Evolutionary conservation across 2,113 vertebrate genomes (phyloP).

Genomic region (Piprites chloris): DNA sequence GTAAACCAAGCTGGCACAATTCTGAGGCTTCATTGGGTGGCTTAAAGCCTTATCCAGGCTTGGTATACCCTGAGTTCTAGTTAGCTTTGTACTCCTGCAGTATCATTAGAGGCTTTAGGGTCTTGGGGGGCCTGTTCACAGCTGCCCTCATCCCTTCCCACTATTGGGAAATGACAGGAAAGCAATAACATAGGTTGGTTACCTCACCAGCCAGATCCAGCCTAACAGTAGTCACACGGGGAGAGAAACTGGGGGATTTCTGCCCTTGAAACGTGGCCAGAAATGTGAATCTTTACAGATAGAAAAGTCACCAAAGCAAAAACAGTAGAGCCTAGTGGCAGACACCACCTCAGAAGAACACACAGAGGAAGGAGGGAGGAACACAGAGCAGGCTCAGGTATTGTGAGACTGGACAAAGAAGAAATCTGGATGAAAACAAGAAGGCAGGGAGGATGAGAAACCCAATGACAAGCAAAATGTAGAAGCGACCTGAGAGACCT

Average conservation of each 20-base stretch:
- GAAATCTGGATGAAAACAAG: background rate
- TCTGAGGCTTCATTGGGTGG: background rate
- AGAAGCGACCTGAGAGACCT: background rate
- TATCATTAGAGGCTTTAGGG: background rate
- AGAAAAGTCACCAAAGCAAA: background rate
- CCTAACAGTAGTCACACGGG: background rate
- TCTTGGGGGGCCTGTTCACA: background rate
- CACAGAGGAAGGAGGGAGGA: background rate
- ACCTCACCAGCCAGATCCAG: background rate
- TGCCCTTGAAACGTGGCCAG: background rate
- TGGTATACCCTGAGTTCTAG: background rate
- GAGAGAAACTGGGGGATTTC: background rate
- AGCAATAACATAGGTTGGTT: background rate
- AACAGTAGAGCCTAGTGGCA: background rate
- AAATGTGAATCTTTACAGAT: background rate
- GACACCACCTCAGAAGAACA: background rate
- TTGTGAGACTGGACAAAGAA: accelerated
- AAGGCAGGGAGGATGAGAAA: background rate
- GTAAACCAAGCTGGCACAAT: background rate
- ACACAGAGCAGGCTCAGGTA: background rate
- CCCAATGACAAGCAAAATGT: background rate
- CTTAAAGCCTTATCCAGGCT: background rate
- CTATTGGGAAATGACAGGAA: background rate
- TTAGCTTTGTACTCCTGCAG: background rate
- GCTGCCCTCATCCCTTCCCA: background rate